These are phyloP conservation scores for Lordiphosa fenestrarum DNA, from an alignment of 2,888 invertebrate genomes.

Conservation along the genomic window DNA sequence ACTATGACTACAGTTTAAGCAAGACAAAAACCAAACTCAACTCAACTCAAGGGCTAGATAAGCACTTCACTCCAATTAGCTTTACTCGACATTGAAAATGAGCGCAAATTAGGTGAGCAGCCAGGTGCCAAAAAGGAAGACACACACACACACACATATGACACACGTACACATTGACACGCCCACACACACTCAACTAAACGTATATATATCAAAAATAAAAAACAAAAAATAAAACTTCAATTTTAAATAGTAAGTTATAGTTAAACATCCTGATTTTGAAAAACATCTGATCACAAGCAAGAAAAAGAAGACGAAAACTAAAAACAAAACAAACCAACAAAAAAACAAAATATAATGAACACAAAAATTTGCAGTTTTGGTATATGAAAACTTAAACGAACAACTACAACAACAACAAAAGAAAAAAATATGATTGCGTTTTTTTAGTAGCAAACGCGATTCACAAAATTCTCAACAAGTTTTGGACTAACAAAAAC, in stretches of 20 bases:
- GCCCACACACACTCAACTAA: conserved; percentile 15
- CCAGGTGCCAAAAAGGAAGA: conserved; percentile 68
- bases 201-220: conserved; percentile 40
- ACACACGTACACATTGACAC: conserved; percentile 15
- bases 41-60: conserved; percentile 12
- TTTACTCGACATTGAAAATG: conserved; percentile 62
- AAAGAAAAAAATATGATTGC: conserved; percentile 62
- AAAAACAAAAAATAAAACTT: conserved; percentile 33
- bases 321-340: conserved; percentile 15
- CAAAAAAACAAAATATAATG: conserved; percentile 43
- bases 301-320: conserved; percentile 42
- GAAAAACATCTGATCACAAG: conserved; percentile 79
- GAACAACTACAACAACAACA: conserved; percentile 33
- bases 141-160: conserved; percentile 1
- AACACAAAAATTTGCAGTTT: conserved; percentile 61
- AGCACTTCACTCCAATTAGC: conserved; percentile 31
- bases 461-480: conserved; percentile 68
- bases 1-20: conserved; percentile 72
- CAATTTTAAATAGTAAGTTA: conserved; percentile 53
- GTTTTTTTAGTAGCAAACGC: conserved; percentile 80
- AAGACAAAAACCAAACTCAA: conserved; percentile 38
- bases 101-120: conserved; percentile 56
- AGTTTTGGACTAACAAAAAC: conserved; percentile 46
- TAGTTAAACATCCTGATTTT: conserved; percentile 78
- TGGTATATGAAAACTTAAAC: conserved; percentile 41